phyloP scores from a whole-genome alignment of 1,140 invertebrate genomes.

The Drosophila bifasciata region DNA sequence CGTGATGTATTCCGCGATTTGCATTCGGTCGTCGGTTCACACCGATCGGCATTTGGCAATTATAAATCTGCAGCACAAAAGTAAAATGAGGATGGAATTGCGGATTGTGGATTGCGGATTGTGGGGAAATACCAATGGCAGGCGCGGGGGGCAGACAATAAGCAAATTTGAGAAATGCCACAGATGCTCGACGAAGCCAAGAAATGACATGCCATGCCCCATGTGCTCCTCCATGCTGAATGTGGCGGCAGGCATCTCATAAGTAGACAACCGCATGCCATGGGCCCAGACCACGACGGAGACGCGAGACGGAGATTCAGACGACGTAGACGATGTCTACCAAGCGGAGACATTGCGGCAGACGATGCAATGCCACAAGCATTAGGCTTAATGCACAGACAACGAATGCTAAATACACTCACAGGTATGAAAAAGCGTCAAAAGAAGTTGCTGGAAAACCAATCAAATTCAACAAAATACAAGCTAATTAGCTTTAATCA shows the following conservation, averaged over 20 bases:
- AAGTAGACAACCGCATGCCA: constrained; percentile 11
- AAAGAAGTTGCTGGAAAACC: too few relatives aligned
- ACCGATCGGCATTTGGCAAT: constrained; percentile 50
- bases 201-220: constrained; percentile 66
- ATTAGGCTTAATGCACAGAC: constrained; percentile 19
- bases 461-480: too few relatives aligned
- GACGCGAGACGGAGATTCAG: constrained; percentile 17
- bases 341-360: constrained; percentile 74
- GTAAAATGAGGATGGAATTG: constrained; percentile 68
- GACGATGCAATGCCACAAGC: constrained; percentile 73
- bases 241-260: constrained; percentile 22
- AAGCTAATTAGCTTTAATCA: too few relatives aligned
- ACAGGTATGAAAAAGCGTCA: too few relatives aligned
- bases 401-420: constrained; percentile 27
- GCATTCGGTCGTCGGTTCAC: not conserved
- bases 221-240: constrained; percentile 52
- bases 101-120: constrained; percentile 39
- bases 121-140: constrained; percentile 49
- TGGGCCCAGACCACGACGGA: constrained; percentile 30
- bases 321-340: constrained; percentile 50
- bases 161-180: constrained; percentile 71
- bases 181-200: constrained; percentile 74
- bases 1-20: constrained; percentile 22
- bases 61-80: constrained; percentile 60
- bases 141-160: constrained; percentile 25